Evolutionary conservation across 2,797 vertebrate species (phyloP), one percentile per base, ranked within the genome.

Genomic region (Enteromius radiatus): DNA sequence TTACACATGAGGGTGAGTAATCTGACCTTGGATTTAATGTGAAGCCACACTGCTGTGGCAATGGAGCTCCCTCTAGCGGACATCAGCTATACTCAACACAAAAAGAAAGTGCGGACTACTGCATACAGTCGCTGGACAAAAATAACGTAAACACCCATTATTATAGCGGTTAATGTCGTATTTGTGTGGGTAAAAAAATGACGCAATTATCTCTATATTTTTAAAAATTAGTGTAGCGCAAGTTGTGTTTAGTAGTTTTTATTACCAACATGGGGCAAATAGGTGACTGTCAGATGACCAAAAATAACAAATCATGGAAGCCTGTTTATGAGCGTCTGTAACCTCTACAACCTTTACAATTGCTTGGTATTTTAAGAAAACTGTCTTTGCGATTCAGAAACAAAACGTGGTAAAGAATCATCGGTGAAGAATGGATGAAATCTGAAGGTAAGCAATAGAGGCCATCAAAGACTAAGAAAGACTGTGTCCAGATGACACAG

Each of bases 81-180:
- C 23, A 43, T 19, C 7, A 47, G 12, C 11, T 4, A 1, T 10
- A 63, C 5, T 31, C 31, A 86, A 85, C 83, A 86, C 15, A 63
- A 31, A 14, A 31, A 31, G 59, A 7, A 31, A 63, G 28, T 3
- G 26, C 59, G n/a, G 21, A 26, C 56, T 59, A 26, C 56, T 59
- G 14, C 12, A 26, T n/a, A 31, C 26, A 63, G 59, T 1, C 14
- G 59, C 17, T 26, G 11, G 54, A 59, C n/a, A 56, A 56, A 56
- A 56, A 12, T 23, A n/a, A 23, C 4, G 54, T 23, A n/a, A 56
- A 23, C 54, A 56, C n/a, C 54, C n/a, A 23, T 56, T 56, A 23
- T 23, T 10, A 56, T 56, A 12, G n/a, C 1, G 10, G 54, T 59
- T 26, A 11, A 12, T 56, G 10, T 56, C 1, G 23, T 52, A 52